Evolutionary conservation across 2,888 invertebrate species (phyloP), one percentile per base, ranked within the genome.

Genomic region (Himalopsyche anomala): DNA sequence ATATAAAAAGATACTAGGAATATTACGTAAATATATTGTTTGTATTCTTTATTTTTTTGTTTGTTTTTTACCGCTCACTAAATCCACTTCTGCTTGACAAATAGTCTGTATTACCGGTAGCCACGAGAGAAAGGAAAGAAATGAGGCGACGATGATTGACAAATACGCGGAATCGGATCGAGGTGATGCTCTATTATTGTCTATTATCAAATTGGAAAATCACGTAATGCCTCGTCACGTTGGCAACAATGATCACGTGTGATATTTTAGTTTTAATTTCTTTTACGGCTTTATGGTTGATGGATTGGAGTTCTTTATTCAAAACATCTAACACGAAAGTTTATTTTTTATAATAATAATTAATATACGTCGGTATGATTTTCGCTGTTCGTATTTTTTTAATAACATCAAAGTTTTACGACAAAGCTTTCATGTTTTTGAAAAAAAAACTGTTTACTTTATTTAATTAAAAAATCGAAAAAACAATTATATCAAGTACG

Each of bases 201-300:
- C 62, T 62, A 62, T 62, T 62, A 62, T 62, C 62, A 62, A 62
- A 62, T 62, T 62, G 62, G 19, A 62, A 56, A 62, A 62, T 62
- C 19, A 28, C 62, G 62, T 19, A 62, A n/a, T 62, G 62, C 62
- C 19, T 8, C 62, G 62, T 62, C 62, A 62, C 6, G 62, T 62
- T 62, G 62, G 19, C 62, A 8, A 62, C 19, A 62, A 62, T 62
- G 19, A 62, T 62, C 28, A 62, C 62, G 19, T 62, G 62, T 62
- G 62, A 62, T 62, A 19, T 62, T 62, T 62, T 62, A 62, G 19
- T 62, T 19, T 28, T 19, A 19, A 28, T 62, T 62, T 19, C 28
- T n/a, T 62, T 62, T 56, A 56, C n/a, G 56, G n/a, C 17, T 62
- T 8, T 19, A 62, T 19, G 19, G 28, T 19, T 62, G 11, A 62